Evolutionary conservation across 37 sponge, comb jelly and placozoan species (phyloP), one percentile per base, ranked within the genome.

Genomic region (Theonella swinhoei): DNA sequence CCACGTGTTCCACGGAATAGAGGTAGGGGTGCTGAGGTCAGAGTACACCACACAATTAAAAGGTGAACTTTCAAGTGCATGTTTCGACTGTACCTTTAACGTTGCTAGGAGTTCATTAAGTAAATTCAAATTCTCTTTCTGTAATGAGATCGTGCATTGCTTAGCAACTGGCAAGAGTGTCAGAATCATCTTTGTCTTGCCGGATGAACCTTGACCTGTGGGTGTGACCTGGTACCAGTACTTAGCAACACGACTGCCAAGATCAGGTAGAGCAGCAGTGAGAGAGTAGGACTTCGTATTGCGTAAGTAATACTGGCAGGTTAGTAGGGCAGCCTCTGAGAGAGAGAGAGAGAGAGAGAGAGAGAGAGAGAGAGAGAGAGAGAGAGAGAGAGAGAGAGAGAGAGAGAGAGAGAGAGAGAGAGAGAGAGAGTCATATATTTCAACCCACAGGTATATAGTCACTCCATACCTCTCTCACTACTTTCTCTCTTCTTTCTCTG

Each of bases 211-310:
- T 29, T 22, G 37, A 38, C 81, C 69, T 0, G 30, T 26, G 3
- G 59, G 74, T 3, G 43, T 24, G 25, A 89, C 68, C 2, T 36
- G 38, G 58, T 83, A 89, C 89, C 89, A 89, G 38, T 69, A 70
- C 75, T 89, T 89, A 29, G 42, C 67, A 58, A 89, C 77, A 30
- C 89, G 77, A 62, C 83, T 89, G 36, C 89, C 89, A 79, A 63
- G 8, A 37, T 81, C 81, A 14, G 81, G 81, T 17, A 81, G 72
- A 43, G 69, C 19, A 36, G 54, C 25, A 0, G 42, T 39, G 59
- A 71, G 42, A 0, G 28, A 20, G 35, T 54, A 71, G 29, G 38
- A 28, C 32, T 41, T 28, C 7, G 62, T 30, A 34, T 71, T 81
- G 17, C 81, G 59, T 24, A 81, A 24, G 72, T 33, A 83, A 62